Evolutionary conservation across 2,797 vertebrate species (phyloP).

Genomic region (Tauraco hartlaubi): DNA sequence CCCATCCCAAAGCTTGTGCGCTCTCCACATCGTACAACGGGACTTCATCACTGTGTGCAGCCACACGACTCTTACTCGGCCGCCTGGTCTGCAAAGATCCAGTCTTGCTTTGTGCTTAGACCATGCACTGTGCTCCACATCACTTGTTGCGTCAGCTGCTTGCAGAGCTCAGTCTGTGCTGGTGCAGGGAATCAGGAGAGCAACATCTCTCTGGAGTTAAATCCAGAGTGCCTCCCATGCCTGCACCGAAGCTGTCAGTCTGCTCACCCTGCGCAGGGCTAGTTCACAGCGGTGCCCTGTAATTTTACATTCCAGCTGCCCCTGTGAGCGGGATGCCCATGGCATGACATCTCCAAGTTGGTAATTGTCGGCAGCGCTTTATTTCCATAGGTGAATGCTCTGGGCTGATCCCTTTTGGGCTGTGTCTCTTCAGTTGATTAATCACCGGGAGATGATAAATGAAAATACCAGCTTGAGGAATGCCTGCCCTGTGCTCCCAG

Average conservation of each 20-base stretch:
- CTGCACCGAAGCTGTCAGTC: not conserved
- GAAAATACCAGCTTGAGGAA: conserved; percentile 41
- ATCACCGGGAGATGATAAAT: conserved; percentile 37
- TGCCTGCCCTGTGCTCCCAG: not conserved
- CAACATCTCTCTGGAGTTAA: not conserved
- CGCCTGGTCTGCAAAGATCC: not conserved
- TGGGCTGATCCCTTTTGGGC: not conserved
- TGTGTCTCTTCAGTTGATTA: conserved; percentile 12
- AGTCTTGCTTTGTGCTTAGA: not conserved
- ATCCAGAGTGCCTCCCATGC: not conserved
- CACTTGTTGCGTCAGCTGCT: not conserved
- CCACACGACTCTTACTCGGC: not conserved
- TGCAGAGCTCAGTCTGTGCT: not conserved
- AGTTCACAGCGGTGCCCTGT: not conserved
- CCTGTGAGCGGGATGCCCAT: fast-evolving
- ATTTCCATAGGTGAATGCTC: not conserved
- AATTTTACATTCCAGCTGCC: not conserved
- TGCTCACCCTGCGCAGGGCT: not conserved
- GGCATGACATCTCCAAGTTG: not conserved
- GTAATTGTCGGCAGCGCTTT: fast-evolving
- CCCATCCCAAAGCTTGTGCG: not conserved
- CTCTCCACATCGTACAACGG: fast-evolving
- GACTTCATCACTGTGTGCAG: not conserved
- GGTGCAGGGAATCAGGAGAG: fast-evolving
- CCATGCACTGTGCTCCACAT: not conserved